phyloP scores from a whole-genome alignment of 2,888 invertebrate species.

The Vanessa cardui region DNA sequence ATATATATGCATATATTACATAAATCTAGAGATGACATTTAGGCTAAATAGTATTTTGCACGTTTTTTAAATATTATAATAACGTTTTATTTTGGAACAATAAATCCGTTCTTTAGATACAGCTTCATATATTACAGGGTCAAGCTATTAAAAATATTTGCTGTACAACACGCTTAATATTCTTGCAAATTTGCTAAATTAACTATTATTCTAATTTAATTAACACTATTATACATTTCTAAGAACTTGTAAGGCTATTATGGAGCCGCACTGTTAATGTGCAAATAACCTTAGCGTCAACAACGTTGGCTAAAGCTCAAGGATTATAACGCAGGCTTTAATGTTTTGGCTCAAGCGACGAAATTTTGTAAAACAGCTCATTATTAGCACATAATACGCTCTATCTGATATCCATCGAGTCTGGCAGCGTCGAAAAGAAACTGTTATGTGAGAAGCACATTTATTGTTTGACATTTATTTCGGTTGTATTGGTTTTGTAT shows the following conservation, averaged over 20 bases:
- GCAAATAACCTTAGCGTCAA: constrained; percentile 37
- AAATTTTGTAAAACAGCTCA: constrained; percentile 31
- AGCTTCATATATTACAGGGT: too few species aligned
- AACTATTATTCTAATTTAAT: constrained; percentile 29
- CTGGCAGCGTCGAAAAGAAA: background rate
- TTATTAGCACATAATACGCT: constrained; percentile 36
- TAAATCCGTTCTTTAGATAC: too few species aligned
- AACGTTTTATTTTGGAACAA: too few species aligned
- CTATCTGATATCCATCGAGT: constrained; percentile 21
- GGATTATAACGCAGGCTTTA: constrained; percentile 38
- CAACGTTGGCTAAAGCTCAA: constrained; percentile 41
- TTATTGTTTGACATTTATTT: background rate
- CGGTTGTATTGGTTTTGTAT: background rate
- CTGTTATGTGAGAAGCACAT: background rate
- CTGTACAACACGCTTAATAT: background rate
- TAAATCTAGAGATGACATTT: too few species aligned
- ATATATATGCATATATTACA: too few species aligned
- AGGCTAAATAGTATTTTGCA: too few species aligned
- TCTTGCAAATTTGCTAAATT: constrained; percentile 1
- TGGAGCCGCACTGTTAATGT: constrained; percentile 38
- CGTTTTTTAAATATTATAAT: too few species aligned
- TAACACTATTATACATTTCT: constrained; percentile 31
- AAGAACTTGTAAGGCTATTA: constrained; percentile 37
- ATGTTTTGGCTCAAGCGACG: constrained; percentile 31
- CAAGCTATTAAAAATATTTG: too few species aligned